Evolutionary conservation across 2,797 vertebrate genomes (phyloP), one percentile per base, ranked within the genome.

Genomic region (Coreius guichenoti): DNA sequence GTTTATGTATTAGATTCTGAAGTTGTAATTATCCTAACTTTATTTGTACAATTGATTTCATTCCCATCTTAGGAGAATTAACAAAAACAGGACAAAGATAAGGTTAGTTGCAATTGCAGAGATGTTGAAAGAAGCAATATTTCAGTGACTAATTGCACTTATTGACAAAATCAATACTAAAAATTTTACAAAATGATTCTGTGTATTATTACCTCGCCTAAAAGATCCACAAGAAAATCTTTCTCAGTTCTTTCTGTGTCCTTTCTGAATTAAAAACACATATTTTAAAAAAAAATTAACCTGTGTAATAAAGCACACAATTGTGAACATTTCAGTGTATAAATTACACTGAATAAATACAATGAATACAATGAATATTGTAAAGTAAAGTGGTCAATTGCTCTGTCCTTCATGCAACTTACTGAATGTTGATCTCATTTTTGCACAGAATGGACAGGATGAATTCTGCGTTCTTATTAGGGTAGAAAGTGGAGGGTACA

Each of bases 401-500:
- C 2, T 56, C 12, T 5, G 21, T 3, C 21, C 74, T 39, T 76
- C 74, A 5, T 36, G 51, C 7, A 36, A 33, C 87, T 89, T 86
- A 93, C 91, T 47, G 84, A 75, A 91, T 88, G n/a, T 89, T 75
- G 1, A 75, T 54, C 0, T 92, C 88, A 9, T 88, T 3, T 82
- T 94, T 92, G 89, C 90, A 78, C 91, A 77, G 91, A 82, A 93
- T 58, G 0, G 81, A 51, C 74, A 94, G 90, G 31, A 92, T 75
- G 21, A 93, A 94, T 0, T 93, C 89, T 61, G 70, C 87, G 0
- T 4, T 79, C 51, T 8, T 81, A 80, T 91, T 29, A 7, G 89
- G 80, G 0, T n/a, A 0, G 14, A 69, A 4, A 21, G 91, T 93
- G 84, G 84, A 90, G 1, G 91, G 90, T 29, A 94, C 0, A 23